These are phyloP conservation scores for Macrosoma leucophasiata DNA, from an alignment of 2,888 invertebrate genomes.

Conservation along the genomic window DNA sequence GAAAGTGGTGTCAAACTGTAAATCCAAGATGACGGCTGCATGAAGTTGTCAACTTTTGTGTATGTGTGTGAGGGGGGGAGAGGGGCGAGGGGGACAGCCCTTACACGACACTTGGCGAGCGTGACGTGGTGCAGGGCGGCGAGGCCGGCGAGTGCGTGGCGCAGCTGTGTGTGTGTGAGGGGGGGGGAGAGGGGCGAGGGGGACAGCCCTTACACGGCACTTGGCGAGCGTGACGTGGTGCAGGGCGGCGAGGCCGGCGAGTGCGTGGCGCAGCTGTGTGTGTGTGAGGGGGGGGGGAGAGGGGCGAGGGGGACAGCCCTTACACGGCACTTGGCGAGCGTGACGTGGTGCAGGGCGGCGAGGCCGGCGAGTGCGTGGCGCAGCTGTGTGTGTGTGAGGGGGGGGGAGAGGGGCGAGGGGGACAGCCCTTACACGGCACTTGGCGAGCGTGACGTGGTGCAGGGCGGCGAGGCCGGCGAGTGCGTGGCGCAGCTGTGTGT, in stretches of 20 bases:
- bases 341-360: slow-evolving; percentile 82
- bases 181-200: too few relatives aligned
- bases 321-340: slow-evolving; percentile 51
- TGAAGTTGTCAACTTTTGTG: too few relatives aligned
- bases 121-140: slow-evolving; percentile 82
- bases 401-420: too few relatives aligned
- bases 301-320: too few relatives aligned
- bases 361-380: slow-evolving; percentile 83
- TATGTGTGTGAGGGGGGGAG: too few relatives aligned
- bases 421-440: slow-evolving; percentile 50
- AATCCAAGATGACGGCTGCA: too few relatives aligned
- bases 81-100: too few relatives aligned
- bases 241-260: slow-evolving; percentile 82
- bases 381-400: too few relatives aligned
- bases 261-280: slow-evolving; percentile 82
- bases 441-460: slow-evolving; percentile 76
- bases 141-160: slow-evolving; percentile 83
- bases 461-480: slow-evolving; percentile 83
- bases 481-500: slow-evolving; percentile 83
- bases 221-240: slow-evolving; percentile 76
- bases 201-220: slow-evolving; percentile 48
- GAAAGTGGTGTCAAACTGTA: too few relatives aligned
- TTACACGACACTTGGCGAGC: slow-evolving; percentile 49
- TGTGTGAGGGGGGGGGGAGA: too few relatives aligned
- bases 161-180: too few relatives aligned